phyloP scores from a whole-genome alignment of 2,888 invertebrate genomes.

The Strigamia transsilvanica region DNA sequence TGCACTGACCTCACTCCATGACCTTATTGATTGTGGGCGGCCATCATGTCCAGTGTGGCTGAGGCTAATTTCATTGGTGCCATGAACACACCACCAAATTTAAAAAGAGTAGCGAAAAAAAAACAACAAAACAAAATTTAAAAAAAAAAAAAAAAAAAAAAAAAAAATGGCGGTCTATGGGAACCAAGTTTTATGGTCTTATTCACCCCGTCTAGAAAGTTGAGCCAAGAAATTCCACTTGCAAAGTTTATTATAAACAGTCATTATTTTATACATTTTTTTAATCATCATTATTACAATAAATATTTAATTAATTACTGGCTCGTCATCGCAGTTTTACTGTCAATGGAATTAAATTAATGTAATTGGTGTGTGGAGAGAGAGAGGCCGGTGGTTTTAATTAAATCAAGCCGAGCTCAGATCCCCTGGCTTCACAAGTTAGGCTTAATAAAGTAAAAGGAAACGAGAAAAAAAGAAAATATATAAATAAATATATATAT shows the following conservation, averaged over 20 bases:
- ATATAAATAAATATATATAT: too few species aligned
- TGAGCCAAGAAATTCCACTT: neutral
- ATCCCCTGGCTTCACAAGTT: neutral
- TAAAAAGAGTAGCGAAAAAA: neutral
- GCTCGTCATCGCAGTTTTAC: neutral
- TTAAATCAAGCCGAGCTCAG: slow-evolving; percentile 31
- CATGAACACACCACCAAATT: slow-evolving; percentile 32
- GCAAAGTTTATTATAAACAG: neutral
- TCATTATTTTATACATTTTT: neutral
- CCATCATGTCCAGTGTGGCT: slow-evolving; percentile 41
- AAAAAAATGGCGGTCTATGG: neutral
- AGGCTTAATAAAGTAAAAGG: neutral
- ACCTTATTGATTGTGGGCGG: slow-evolving; percentile 41
- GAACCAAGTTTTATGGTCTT: slow-evolving; percentile 1
- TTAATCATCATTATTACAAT: neutral
- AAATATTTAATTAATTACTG: slow-evolving; percentile 25
- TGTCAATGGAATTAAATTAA: slow-evolving; percentile 21
- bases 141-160: neutral
- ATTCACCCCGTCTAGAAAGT: neutral
- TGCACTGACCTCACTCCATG: slow-evolving; percentile 41
- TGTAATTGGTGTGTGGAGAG: slow-evolving; percentile 28
- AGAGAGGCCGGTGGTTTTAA: slow-evolving; percentile 22
- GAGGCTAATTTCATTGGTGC: slow-evolving; percentile 42
- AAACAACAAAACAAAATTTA: neutral
- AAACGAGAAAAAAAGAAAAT: neutral